Evolutionary conservation across 2,797 vertebrate species (phyloP), one percentile per base, ranked within the genome.

Genomic region (Coregonus ussuriensis): DNA sequence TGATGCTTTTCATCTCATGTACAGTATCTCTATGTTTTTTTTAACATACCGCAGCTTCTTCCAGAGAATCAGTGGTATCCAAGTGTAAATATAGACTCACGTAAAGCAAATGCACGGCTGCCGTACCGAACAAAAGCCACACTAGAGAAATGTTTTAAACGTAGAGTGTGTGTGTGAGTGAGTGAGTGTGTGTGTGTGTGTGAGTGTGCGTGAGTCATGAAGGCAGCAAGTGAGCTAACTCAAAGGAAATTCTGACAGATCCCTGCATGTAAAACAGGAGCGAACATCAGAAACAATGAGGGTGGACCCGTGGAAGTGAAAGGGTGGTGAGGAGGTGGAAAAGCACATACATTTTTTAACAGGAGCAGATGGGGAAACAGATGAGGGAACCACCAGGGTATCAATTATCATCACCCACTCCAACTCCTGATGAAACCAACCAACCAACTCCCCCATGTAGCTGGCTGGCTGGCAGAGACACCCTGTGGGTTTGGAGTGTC

Each of bases 281-380:
- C 16, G 18, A 15, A 51, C 29, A 68, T 0, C 0, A 74, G 66
- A 69, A 74, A 37, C 71, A 82, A 83, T n/a, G 37, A 73, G 76
- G 74, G 56, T 66, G 76, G 71, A 81, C 35, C 65, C 56, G 15
- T 0, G 16, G 66, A 81, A 80, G 85, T 82, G 85, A 87, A 78
- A 11, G 72, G 83, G 82, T 69, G 75, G 74, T 25, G 52, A 47
- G 41, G 9, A 9, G 41, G 41, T 2, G 2, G 54, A 65, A 83
- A 77, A 54, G 21, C 56, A 54, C 16, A 47, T 88, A 77, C 88
- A 86, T 90, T 79, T 78, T 80, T 81, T 78, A 86, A 83, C 13
- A 54, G 74, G 82, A 89, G 79, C 88, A 91, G 91, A 91, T 91
- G 86, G 87, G 75, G 53, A 79, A 83, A 88, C 88, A 93, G 88